These are phyloP conservation scores for Malaclemys terrapin DNA, from an alignment of 2,113 vertebrate species.

Conservation along the genomic window DNA sequence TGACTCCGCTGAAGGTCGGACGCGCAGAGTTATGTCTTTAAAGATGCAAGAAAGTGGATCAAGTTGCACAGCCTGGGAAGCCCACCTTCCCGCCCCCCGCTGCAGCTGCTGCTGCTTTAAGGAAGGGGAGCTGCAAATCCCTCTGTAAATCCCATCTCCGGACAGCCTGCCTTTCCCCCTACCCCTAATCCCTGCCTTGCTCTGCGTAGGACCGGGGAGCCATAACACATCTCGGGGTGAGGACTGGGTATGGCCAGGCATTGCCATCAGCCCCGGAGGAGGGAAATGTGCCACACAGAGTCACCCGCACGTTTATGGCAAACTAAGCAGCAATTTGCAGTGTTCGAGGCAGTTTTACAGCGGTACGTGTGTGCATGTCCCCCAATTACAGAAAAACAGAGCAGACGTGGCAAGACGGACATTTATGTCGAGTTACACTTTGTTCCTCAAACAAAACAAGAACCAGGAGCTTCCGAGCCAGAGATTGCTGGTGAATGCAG, in stretches of 20 bases:
- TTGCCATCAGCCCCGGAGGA: neutral
- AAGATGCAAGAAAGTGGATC: slow-evolving; percentile 8
- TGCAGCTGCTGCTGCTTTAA: neutral
- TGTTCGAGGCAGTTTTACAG: neutral
- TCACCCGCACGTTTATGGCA: too few species aligned
- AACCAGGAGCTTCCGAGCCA: neutral
- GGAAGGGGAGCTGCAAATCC: slow-evolving; percentile 20
- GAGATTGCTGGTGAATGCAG: neutral
- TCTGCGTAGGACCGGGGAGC: neutral
- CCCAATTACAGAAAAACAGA: neutral
- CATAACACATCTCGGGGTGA: neutral
- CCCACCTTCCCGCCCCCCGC: neutral
- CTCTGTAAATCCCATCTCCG: neutral
- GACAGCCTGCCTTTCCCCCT: neutral
- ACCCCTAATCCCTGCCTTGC: neutral
- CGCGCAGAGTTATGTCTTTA: neutral
- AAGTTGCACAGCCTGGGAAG: neutral
- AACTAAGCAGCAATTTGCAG: neutral
- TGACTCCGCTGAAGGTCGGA: neutral
- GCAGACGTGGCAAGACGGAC: neutral
- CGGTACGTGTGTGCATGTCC: neutral
- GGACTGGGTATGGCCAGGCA: neutral
- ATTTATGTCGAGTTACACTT: neutral
- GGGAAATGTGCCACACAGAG: neutral
- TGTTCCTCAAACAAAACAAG: neutral